A percentile compares a stretch with the other conserved stretches of the same genome.
phyloP scores from a whole-genome alignment of 1,140 invertebrate species.

The Eriosoma lanigerum region DNA sequence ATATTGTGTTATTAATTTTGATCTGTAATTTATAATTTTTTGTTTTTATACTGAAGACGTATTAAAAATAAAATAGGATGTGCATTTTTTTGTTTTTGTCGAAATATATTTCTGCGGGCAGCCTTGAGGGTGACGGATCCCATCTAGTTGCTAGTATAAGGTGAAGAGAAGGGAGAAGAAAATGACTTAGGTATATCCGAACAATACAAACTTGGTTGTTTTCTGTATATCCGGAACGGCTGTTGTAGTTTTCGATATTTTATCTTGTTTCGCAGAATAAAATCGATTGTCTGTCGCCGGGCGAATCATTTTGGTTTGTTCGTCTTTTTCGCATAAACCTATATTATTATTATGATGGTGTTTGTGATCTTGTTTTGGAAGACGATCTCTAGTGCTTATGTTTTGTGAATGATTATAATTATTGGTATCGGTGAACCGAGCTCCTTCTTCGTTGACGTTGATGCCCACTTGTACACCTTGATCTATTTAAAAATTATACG shows the following conservation, averaged over 20 bases:
- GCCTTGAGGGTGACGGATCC: no score
- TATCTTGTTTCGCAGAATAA: not conserved
- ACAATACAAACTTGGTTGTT: not conserved
- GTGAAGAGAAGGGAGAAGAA: no score
- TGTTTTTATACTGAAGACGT: no score
- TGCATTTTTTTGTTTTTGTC: no score
- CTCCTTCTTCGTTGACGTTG: not conserved
- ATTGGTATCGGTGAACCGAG: not conserved
- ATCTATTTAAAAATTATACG: constrained; percentile 6
- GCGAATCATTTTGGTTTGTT: not conserved
- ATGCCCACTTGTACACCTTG: constrained; percentile 32
- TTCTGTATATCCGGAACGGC: not conserved
- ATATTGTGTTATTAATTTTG: no score
- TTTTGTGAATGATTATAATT: not conserved
- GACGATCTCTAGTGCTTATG: not conserved
- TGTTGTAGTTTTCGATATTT: not conserved
- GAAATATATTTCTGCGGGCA: no score
- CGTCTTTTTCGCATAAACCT: not conserved
- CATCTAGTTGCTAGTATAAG: no score
- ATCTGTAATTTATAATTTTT: no score
- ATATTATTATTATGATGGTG: not conserved
- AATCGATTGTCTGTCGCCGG: not conserved
- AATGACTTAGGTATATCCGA: not conserved
- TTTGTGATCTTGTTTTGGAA: not conserved
- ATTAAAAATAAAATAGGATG: no score